Evolutionary conservation across 64 coral and sea anemone species (phyloP).

Genomic region (Montipora cactus): DNA sequence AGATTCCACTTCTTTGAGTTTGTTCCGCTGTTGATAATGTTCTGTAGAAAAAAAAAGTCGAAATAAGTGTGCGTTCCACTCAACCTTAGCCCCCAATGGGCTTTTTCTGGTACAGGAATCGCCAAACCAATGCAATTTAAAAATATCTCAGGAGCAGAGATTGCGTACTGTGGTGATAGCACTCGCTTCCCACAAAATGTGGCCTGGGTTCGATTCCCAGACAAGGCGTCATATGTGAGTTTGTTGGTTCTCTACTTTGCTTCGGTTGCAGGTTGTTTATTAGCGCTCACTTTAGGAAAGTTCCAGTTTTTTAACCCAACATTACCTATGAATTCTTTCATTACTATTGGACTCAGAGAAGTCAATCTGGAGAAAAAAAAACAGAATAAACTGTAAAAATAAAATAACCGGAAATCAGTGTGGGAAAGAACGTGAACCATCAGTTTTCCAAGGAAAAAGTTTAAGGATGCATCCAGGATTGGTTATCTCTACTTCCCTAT

Average conservation of each 20-base stretch:
- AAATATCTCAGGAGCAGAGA: no score
- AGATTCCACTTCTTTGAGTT: constrained; percentile 94
- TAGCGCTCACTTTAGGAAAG: neutral
- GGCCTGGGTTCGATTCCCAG: no score
- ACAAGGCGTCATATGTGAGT: no score
- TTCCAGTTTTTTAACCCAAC: neutral
- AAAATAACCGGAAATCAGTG: neutral
- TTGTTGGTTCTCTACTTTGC: no score
- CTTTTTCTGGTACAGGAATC: neutral
- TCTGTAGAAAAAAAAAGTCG: constrained; percentile 49
- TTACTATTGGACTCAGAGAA: constrained; percentile 93
- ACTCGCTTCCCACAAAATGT: no score
- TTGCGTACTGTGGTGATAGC: no score
- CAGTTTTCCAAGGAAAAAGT: no score
- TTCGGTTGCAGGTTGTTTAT: no score
- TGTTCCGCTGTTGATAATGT: constrained; percentile 87
- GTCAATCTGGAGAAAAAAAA: constrained; percentile 75
- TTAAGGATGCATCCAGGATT: no score
- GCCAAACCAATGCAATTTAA: neutral
- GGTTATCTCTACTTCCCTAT: no score
- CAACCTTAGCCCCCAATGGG: no score
- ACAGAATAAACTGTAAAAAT: neutral
- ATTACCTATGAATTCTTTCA: constrained; percentile 99
- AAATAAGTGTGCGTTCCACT: neutral
- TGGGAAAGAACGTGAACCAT: no score